These are phyloP conservation scores for Diorhabda elongata DNA, from an alignment of 1,140 invertebrate genomes.

Conservation along the genomic window DNA sequence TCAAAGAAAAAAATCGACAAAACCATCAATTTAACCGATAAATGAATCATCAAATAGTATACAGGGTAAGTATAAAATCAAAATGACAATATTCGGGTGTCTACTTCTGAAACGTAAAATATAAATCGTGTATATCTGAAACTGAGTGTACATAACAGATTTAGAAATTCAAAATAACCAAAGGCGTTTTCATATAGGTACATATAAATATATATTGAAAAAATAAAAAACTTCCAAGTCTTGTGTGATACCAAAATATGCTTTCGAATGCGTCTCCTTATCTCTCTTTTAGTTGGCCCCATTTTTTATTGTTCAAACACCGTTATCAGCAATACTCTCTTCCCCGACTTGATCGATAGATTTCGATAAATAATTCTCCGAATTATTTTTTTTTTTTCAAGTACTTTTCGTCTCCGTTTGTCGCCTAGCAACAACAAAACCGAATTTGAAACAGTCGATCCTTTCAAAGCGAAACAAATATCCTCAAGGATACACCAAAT, in stretches of 20 bases:
- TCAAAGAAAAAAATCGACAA: no score
- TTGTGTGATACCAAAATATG: slow-evolving; percentile 18
- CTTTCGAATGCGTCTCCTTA: slow-evolving; percentile 8
- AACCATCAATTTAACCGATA: no score
- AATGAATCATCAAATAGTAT: no score
- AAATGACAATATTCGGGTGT: no score
- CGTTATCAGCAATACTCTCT: no score
- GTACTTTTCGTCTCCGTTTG: background rate
- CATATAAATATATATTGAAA: background rate
- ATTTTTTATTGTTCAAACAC: background rate
- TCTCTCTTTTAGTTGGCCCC: slow-evolving; percentile 17
- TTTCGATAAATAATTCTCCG: slow-evolving; percentile 6
- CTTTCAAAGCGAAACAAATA: no score
- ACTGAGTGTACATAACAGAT: no score
- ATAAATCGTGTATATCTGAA: no score
- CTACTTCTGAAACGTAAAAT: no score
- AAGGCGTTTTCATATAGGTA: slow-evolving; percentile 11
- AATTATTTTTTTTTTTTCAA: slow-evolving; percentile 1
- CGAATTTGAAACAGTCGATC: no score
- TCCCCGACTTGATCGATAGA: background rate
- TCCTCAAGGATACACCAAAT: no score
- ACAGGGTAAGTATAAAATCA: no score
- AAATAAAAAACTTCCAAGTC: slow-evolving; percentile 8
- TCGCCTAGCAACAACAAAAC: background rate
- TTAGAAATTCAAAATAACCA: slow-evolving; percentile 12